Percentiles rank a stretch among this genome's conserved stretches.
Evolutionary conservation across 1,140 invertebrate species (phyloP).

Genomic region (Bombus affinis): DNA sequence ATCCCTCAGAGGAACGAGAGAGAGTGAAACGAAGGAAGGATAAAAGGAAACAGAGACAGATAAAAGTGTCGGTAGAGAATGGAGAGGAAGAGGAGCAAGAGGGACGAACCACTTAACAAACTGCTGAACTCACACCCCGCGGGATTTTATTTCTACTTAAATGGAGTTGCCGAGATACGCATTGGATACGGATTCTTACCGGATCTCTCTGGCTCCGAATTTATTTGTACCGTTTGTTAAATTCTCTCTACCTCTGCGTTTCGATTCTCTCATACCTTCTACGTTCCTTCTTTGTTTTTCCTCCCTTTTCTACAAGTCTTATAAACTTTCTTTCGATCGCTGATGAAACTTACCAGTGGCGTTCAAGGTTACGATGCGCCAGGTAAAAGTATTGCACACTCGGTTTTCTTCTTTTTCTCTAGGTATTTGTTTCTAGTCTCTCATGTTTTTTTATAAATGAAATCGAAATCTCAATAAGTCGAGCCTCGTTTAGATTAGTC

Average conservation of each 20-base stretch:
- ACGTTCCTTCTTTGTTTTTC: not conserved
- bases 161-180: constrained; percentile 78
- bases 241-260: not conserved
- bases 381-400: not conserved
- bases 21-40: not conserved
- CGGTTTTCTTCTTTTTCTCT: not conserved
- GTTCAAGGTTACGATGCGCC: not conserved
- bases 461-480: too few relatives aligned
- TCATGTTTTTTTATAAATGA: not conserved
- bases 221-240: constrained; percentile 65
- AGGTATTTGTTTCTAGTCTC: not conserved
- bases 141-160: constrained; percentile 80
- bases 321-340: not conserved
- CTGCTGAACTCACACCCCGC: constrained; percentile 79
- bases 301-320: not conserved
- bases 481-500: too few relatives aligned
- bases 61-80: constrained; percentile 48
- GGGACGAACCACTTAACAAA: constrained; percentile 76
- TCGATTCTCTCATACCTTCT: not conserved
- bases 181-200: constrained; percentile 70
- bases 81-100: constrained; percentile 50
- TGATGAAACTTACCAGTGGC: not conserved
- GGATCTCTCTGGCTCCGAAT: constrained; percentile 53
- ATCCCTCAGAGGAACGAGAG: too few relatives aligned
- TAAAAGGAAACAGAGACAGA: constrained; percentile 50